Percentiles rank a stretch among this genome's conserved stretches.
phyloP scores from a whole-genome alignment of 2,888 invertebrate species.

The Hipparchia semele region DNA sequence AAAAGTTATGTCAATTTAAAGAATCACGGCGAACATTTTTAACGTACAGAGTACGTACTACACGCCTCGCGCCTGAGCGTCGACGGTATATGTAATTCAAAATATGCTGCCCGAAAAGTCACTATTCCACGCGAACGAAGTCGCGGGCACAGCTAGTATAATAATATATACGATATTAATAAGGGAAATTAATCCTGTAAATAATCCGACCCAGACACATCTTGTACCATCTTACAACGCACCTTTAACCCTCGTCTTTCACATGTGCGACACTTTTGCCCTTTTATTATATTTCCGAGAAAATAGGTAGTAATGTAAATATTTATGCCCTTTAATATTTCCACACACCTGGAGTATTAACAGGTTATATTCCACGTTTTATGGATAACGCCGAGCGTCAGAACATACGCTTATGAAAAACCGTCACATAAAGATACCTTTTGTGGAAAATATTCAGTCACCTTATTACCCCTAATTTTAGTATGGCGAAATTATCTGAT shows the following conservation, averaged over 20 bases:
- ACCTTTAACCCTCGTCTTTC: constrained; percentile 30
- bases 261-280: constrained; percentile 30
- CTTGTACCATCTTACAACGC: constrained; percentile 2
- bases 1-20: too few species aligned
- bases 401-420: constrained; percentile 10
- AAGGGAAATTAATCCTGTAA: not conserved
- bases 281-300: constrained; percentile 24
- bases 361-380: constrained; percentile 7
- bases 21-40: too few species aligned
- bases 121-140: too few species aligned
- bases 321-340: constrained; percentile 4
- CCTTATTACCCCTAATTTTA: not conserved
- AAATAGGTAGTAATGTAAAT: not conserved
- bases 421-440: not conserved
- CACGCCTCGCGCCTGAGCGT: too few species aligned
- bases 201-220: not conserved
- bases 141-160: too few species aligned
- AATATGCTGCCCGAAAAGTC: too few species aligned
- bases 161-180: too few species aligned
- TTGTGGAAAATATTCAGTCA: not conserved
- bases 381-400: not conserved
- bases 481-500: not conserved
- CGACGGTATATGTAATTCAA: too few species aligned
- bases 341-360: constrained; percentile 5
- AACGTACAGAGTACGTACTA: too few species aligned